Evolutionary conservation across 2,797 vertebrate genomes (phyloP), one percentile per base, ranked within the genome.

Genomic region (Erethizon dorsatum): DNA sequence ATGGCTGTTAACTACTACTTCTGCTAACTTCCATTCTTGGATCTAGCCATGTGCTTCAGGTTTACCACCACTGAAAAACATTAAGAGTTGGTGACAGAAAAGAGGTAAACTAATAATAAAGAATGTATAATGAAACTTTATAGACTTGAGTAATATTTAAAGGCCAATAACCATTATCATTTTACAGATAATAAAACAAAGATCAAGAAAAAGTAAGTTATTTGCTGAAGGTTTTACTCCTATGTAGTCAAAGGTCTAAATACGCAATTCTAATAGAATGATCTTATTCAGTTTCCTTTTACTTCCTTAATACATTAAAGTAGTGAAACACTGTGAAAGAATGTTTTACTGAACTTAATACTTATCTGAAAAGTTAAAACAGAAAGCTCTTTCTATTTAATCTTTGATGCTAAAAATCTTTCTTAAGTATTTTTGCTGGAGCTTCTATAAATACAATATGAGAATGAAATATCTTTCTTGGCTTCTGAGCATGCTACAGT

Each of bases 181-280:
- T 95, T 91, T 93, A 90, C 26, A 84, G 26, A 45, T 75, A 93
- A 96, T 94, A 83, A 97, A 95, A 94, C 61, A 31, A 73, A 95
- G 52, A 13, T 71, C 41, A 93, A 92, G 65, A 80, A 95, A 85
- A 41, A 28, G 20, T 59, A 88, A 83, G 45, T 88, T 47, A 83
- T 47, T 94, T 85, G 47, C 50, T 83, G 61, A 89, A 86, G 11
- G 20, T 95, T 80, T 83, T 14, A 31, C 22, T 82, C 6, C 20
- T 92, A 37, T 20, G n/a, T 1, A 33, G n/a, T 96, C 77, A 73
- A 82, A 54, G 22, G 71, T 26, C 26, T 83, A 41, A 50, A 84
- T 22, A 83, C 5, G 41, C 28, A 3, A 86, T 5, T 31, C 20
- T 12, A 45, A 28, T 3, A 20, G 9, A n/a, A 33, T 73, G 37